Evolutionary conservation across 2,888 invertebrate species (phyloP).

Genomic region (Andrena fulva): DNA sequence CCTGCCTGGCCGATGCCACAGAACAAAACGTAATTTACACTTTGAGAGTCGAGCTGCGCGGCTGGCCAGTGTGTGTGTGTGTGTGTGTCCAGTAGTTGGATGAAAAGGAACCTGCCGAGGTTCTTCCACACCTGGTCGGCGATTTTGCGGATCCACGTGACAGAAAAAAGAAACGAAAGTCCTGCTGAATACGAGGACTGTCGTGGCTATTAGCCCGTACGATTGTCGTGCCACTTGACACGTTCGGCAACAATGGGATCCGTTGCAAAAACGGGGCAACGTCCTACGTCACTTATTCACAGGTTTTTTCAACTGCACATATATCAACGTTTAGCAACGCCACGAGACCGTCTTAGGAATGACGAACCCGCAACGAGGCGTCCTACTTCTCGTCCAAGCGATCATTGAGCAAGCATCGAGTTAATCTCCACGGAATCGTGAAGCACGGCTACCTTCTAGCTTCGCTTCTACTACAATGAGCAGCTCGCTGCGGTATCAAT

Average conservation of each 20-base stretch:
- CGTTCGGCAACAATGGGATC: conserved; percentile 33
- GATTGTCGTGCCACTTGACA: not conserved
- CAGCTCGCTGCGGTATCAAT: not conserved
- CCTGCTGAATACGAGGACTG: not conserved
- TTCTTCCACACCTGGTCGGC: not conserved
- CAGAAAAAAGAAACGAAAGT: not conserved
- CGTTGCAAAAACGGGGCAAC: conserved; percentile 26
- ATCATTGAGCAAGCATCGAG: conserved; percentile 58
- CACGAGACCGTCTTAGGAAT: conserved; percentile 46
- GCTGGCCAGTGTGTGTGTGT: not conserved
- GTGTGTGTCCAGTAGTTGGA: not conserved
- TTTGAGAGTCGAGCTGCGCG: conserved; percentile 11
- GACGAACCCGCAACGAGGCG: conserved; percentile 53
- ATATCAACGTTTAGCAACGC: conserved; percentile 57
- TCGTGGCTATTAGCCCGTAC: not conserved
- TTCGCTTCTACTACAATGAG: conserved; percentile 32
- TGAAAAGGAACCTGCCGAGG: not conserved
- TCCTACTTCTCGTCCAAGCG: conserved; percentile 55
- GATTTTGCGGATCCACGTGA: conserved; percentile 6
- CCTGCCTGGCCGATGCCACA: conserved; percentile 31
- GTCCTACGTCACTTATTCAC: conserved; percentile 47
- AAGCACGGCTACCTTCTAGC: conserved; percentile 41
- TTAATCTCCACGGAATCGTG: conserved; percentile 37
- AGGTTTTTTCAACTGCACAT: conserved; percentile 29
- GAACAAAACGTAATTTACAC: conserved; percentile 61